These are phyloP conservation scores for Drosophila littoralis DNA, from an alignment of 1,140 invertebrate genomes.

Conservation along the genomic window DNA sequence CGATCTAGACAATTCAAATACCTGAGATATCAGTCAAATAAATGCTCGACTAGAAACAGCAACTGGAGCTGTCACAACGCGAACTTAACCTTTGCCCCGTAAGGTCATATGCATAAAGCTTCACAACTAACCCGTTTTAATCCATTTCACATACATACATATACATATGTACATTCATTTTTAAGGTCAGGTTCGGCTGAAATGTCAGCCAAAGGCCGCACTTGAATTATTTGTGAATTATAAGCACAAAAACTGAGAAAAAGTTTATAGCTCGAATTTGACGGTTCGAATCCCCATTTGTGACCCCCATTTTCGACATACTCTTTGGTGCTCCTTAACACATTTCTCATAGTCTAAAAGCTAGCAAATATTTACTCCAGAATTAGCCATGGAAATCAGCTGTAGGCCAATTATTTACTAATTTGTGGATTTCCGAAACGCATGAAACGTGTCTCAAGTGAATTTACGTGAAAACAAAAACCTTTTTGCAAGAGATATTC, in stretches of 20 bases:
- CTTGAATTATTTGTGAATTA: conserved; percentile 19
- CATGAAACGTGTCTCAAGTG: too few relatives aligned
- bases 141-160: not conserved
- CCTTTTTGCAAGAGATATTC: too few relatives aligned
- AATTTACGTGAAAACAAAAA: too few relatives aligned
- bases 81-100: conserved; percentile 3
- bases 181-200: not conserved
- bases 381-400: too few relatives aligned
- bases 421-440: too few relatives aligned
- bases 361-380: too few relatives aligned
- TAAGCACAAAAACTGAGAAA: not conserved
- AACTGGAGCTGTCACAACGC: not conserved
- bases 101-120: not conserved
- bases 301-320: too few relatives aligned
- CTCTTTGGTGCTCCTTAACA: not conserved
- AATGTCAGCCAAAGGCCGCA: conserved; percentile 5
- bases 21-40: conserved; percentile 4
- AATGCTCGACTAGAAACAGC: not conserved
- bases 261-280: not conserved
- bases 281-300: not conserved
- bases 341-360: too few relatives aligned
- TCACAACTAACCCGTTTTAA: conserved; percentile 2
- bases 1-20: conserved; percentile 10
- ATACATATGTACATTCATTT: not conserved
- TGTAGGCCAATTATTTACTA: too few relatives aligned